Percentiles rank a stretch among this genome's conserved stretches.
Conservation (phyloP, 2,113 vertebrate genomes). For the Thamnaconus septentrionalis region DNA sequence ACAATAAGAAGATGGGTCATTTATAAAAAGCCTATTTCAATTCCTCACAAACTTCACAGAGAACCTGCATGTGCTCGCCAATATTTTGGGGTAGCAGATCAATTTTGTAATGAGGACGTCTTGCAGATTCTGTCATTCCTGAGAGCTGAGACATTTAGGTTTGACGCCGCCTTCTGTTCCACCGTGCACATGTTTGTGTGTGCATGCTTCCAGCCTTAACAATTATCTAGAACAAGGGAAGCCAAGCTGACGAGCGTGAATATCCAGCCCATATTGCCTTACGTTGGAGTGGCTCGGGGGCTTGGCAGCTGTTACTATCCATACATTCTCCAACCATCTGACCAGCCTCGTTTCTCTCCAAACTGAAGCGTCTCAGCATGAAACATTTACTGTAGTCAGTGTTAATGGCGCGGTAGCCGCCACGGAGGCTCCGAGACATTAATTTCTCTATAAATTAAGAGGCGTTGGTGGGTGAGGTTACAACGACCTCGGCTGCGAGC, state of each 20-base stretch:
- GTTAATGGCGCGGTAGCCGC: conserved; percentile 4
- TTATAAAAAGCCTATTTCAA: too few relatives aligned
- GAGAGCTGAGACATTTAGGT: conserved; percentile 12
- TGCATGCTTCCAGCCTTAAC: neutral
- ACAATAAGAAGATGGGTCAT: too few relatives aligned
- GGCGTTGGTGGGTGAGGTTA: conserved; percentile 30
- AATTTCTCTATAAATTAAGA: conserved; percentile 36
- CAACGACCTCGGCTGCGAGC: conserved; percentile 54
- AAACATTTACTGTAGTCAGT: neutral
- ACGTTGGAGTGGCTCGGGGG: conserved; percentile 17
- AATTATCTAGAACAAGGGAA: neutral
- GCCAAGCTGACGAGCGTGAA: neutral
- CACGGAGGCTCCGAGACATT: conserved; percentile 18
- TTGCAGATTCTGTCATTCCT: neutral
- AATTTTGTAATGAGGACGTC: too few relatives aligned
- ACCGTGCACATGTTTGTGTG: neutral
- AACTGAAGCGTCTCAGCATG: conserved; percentile 10
- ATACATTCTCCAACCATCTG: conserved; percentile 5
- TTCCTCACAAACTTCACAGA: too few relatives aligned
- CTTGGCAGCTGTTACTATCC: conserved; percentile 11
- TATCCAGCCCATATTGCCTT: neutral
- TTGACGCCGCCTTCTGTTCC: neutral
- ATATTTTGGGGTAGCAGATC: neutral
- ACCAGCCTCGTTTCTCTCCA: conserved; percentile 10
- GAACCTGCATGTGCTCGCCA: too few relatives aligned